These are phyloP conservation scores for Orgyia antiqua DNA, from an alignment of 2,888 invertebrate genomes.

Conservation along the genomic window DNA sequence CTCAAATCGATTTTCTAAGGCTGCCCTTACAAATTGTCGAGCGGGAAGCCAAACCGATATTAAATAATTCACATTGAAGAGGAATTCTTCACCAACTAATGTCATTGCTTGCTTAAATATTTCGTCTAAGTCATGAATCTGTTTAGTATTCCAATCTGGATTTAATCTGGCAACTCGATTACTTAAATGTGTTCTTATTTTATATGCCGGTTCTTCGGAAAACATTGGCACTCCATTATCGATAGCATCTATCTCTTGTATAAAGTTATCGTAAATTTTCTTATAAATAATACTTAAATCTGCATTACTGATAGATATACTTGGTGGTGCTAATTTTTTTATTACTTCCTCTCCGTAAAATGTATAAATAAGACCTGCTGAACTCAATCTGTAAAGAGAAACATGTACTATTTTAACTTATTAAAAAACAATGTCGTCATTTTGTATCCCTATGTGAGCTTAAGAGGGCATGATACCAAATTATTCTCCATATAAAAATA, in stretches of 20 bases:
- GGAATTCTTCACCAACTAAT: constrained; percentile 88
- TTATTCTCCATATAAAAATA: too few relatives aligned
- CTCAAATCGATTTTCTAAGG: constrained; percentile 82
- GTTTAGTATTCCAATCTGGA: constrained; percentile 87
- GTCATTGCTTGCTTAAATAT: constrained; percentile 88
- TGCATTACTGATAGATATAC: constrained; percentile 53
- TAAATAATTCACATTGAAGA: constrained; percentile 80
- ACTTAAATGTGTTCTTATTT: constrained; percentile 88
- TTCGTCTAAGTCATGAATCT: constrained; percentile 71
- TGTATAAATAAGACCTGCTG: constrained; percentile 94
- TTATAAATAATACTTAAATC: constrained; percentile 79
- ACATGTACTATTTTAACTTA: too few relatives aligned
- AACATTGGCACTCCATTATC: constrained; percentile 97
- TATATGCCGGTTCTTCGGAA: constrained; percentile 84
- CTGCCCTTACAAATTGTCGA: constrained; percentile 83
- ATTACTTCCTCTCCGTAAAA: constrained; percentile 92
- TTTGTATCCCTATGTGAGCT: too few relatives aligned
- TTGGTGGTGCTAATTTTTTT: constrained; percentile 67
- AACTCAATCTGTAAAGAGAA: constrained; percentile 84
- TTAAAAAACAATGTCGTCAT: too few relatives aligned
- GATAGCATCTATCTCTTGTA: constrained; percentile 96
- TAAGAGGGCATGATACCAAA: too few relatives aligned
- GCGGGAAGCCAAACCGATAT: constrained; percentile 92
- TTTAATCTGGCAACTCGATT: constrained; percentile 87
- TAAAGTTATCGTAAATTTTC: constrained; percentile 90